These are phyloP conservation scores for Uloborus plumipes DNA, from an alignment of 2,888 invertebrate genomes.

Conservation along the genomic window DNA sequence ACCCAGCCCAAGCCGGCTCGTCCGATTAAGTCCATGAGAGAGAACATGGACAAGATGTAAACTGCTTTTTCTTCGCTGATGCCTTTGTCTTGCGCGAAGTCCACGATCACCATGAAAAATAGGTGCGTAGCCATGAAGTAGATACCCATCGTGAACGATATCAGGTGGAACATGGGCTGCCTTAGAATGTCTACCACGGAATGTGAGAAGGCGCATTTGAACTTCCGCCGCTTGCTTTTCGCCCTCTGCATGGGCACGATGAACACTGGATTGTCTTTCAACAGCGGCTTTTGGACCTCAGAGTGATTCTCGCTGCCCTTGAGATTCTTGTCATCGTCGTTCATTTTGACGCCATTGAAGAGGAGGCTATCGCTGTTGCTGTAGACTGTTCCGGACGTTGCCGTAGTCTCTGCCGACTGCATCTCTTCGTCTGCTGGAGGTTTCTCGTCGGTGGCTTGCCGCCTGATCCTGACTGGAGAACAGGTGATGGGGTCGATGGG, in stretches of 20 bases:
- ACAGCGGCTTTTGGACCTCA: slow-evolving; percentile 27
- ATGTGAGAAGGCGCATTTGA: neutral
- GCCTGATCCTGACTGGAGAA: too few species aligned
- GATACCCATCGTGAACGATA: slow-evolving; percentile 37
- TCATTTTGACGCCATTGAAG: slow-evolving; percentile 10
- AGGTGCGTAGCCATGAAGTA: slow-evolving; percentile 46
- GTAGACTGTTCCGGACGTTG: slow-evolving; percentile 12
- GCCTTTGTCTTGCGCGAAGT: slow-evolving; percentile 65
- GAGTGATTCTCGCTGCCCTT: neutral
- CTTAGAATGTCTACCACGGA: slow-evolving; percentile 30
- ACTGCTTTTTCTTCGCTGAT: slow-evolving; percentile 56
- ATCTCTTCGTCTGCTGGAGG: too few species aligned
- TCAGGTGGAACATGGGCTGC: slow-evolving; percentile 36
- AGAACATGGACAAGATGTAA: slow-evolving; percentile 62
- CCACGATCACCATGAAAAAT: slow-evolving; percentile 65
- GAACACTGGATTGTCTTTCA: slow-evolving; percentile 5
- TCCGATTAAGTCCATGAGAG: slow-evolving; percentile 65
- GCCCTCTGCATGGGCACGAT: slow-evolving; percentile 11
- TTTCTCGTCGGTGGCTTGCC: neutral
- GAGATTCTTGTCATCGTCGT: neutral
- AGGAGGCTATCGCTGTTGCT: slow-evolving; percentile 47
- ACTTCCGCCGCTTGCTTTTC: neutral
- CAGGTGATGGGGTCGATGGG: neutral
- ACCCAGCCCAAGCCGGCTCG: slow-evolving; percentile 65
- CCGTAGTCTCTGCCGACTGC: neutral